phyloP scores from a whole-genome alignment of 1,140 invertebrate species.

The Dendrolimus kikuchii region DNA sequence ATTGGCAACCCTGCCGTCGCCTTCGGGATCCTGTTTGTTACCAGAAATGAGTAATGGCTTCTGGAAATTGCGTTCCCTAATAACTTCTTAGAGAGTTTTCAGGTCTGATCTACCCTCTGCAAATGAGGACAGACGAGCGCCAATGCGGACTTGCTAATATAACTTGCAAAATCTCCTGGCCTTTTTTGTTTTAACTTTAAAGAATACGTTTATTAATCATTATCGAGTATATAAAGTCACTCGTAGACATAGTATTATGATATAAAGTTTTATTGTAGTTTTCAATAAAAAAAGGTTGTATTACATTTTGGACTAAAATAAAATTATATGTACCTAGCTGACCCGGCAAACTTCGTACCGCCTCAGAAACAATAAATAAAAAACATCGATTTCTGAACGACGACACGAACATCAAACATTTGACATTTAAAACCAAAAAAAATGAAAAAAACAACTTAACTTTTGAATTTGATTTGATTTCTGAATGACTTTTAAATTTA shows the following conservation, averaged over 20 bases:
- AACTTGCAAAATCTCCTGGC: conserved; percentile 42
- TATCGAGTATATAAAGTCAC: conserved; percentile 11
- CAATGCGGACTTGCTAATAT: conserved; percentile 42
- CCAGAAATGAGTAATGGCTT: conserved; percentile 60
- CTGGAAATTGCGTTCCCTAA: conserved; percentile 59
- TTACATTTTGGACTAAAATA: no score
- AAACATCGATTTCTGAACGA: no score
- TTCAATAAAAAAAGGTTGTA: no score
- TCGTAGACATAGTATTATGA: neutral
- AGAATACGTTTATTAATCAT: conserved; percentile 18
- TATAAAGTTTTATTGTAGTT: neutral
- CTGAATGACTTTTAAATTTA: no score
- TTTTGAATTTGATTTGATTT: no score
- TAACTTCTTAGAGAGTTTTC: conserved; percentile 57
- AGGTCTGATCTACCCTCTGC: conserved; percentile 37
- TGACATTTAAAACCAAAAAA: no score
- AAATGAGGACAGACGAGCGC: conserved; percentile 45
- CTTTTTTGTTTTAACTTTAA: conserved; percentile 47
- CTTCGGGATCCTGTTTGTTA: conserved; percentile 29
- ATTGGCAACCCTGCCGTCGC: neutral
- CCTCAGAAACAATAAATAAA: no score
- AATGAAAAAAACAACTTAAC: no score
- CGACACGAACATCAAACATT: no score
- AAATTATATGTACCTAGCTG: no score
- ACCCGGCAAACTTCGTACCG: no score